Evolutionary conservation across 2,888 invertebrate genomes (phyloP).

Genomic region (Polyploca ridens): DNA sequence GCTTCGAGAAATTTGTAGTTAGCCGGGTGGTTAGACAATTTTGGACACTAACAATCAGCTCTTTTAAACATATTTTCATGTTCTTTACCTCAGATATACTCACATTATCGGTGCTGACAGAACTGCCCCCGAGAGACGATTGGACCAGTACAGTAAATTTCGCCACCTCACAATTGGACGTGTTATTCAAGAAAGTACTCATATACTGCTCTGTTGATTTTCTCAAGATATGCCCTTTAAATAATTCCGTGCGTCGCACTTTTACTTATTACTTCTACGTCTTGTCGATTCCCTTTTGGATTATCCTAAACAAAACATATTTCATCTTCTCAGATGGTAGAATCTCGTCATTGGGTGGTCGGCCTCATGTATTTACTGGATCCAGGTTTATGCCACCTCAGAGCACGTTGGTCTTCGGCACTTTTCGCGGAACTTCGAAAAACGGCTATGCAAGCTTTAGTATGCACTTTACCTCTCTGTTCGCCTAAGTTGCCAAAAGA

Average conservation of each 20-base stretch:
- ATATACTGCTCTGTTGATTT: conserved; percentile 60
- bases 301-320: neutral
- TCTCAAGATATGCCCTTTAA: conserved; percentile 57
- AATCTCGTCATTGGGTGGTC: conserved; percentile 59
- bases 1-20: too few relatives aligned
- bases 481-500: conserved; percentile 41
- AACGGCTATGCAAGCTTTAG: conserved; percentile 63
- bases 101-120: conserved; percentile 64
- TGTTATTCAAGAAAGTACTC: conserved; percentile 67
- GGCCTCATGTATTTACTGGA: conserved; percentile 72
- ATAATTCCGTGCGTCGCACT: conserved; percentile 58
- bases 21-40: too few relatives aligned
- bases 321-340: conserved; percentile 55
- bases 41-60: too few relatives aligned
- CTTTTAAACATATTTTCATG: neutral
- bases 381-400: conserved; percentile 58
- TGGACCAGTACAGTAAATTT: conserved; percentile 63
- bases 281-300: too few relatives aligned
- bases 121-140: conserved; percentile 55
- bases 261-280: too few relatives aligned
- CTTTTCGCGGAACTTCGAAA: conserved; percentile 66
- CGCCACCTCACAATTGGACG: conserved; percentile 55
- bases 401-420: conserved; percentile 58
- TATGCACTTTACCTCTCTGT: conserved; percentile 51
- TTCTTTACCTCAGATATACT: conserved; percentile 55